Evolutionary conservation across 2,113 vertebrate species (phyloP).

Genomic region (Thunnus thynnus): DNA sequence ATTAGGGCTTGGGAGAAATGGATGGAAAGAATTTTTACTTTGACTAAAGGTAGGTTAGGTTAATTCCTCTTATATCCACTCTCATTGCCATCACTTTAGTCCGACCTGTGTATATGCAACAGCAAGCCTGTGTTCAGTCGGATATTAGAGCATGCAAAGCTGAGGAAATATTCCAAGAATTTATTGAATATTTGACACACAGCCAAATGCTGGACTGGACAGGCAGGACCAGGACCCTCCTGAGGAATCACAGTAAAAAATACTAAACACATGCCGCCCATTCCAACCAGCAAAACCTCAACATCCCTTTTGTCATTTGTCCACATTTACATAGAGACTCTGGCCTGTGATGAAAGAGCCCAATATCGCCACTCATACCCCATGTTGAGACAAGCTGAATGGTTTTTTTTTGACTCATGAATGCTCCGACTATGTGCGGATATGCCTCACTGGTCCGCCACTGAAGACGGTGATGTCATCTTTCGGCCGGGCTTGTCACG

Average conservation of each 20-base stretch:
- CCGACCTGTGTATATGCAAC: conserved; percentile 12
- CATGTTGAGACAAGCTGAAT: conserved; percentile 33
- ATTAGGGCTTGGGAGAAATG: conserved; percentile 32
- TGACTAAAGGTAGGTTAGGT: background rate
- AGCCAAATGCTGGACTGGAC: conserved; percentile 75
- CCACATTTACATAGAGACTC: conserved; percentile 38
- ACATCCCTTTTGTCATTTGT: conserved; percentile 42
- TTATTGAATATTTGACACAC: conserved; percentile 84
- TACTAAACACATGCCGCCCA: conserved; percentile 35
- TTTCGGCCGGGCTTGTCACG: conserved; percentile 63
- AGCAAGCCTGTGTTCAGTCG: conserved; percentile 52
- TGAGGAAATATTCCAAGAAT: conserved; percentile 79
- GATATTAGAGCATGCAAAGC: conserved; percentile 63
- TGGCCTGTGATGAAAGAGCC: conserved; percentile 35
- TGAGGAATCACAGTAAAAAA: conserved; percentile 34
- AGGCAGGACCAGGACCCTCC: conserved; percentile 50
- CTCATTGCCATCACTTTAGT: conserved; percentile 16
- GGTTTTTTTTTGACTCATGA: conserved; percentile 20
- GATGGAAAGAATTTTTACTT: conserved; percentile 56
- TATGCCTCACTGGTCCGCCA: conserved; percentile 57
- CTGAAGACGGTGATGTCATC: conserved; percentile 76
- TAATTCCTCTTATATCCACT: conserved; percentile 38
- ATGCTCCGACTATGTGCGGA: conserved; percentile 43
- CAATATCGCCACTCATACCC: conserved; percentile 19
- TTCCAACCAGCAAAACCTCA: conserved; percentile 19